These are phyloP conservation scores for Ailuropoda melanoleuca DNA, from an alignment of 2,113 vertebrate genomes.

Conservation along the genomic window DNA sequence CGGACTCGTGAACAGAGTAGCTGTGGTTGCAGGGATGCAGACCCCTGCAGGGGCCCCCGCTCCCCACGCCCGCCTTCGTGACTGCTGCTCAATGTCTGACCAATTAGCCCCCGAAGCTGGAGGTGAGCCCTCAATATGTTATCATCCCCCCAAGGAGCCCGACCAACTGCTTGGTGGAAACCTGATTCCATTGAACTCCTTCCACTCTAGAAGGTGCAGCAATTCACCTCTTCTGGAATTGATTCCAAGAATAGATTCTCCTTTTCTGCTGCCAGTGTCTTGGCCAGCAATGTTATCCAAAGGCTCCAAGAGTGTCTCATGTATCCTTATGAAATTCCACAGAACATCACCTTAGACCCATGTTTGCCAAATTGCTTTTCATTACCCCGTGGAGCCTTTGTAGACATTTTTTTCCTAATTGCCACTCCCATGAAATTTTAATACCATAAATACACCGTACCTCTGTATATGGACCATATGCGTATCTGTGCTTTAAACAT, in stretches of 20 bases:
- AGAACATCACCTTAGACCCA: neutral
- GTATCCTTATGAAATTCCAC: neutral
- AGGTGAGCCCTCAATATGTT: neutral
- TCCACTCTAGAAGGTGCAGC: neutral
- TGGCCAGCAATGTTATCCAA: neutral
- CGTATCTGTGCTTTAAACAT: neutral
- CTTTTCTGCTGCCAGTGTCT: neutral
- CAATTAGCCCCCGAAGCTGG: neutral
- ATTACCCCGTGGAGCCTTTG: neutral
- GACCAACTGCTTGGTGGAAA: neutral
- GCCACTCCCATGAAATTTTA: neutral
- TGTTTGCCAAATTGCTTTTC: neutral
- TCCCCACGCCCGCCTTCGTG: neutral
- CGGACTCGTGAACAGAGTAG: neutral
- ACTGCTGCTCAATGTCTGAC: neutral
- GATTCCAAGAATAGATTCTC: neutral
- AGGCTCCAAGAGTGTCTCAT: neutral
- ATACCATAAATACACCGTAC: neutral
- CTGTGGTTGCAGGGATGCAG: neutral
- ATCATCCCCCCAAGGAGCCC: neutral
- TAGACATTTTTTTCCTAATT: neutral
- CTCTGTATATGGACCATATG: neutral
- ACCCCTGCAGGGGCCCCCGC: neutral
- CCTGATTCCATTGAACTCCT: neutral
- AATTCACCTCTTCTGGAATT: neutral